Evolutionary conservation across 2,113 vertebrate species (phyloP).

Genomic region (Megaceryle maxima): DNA sequence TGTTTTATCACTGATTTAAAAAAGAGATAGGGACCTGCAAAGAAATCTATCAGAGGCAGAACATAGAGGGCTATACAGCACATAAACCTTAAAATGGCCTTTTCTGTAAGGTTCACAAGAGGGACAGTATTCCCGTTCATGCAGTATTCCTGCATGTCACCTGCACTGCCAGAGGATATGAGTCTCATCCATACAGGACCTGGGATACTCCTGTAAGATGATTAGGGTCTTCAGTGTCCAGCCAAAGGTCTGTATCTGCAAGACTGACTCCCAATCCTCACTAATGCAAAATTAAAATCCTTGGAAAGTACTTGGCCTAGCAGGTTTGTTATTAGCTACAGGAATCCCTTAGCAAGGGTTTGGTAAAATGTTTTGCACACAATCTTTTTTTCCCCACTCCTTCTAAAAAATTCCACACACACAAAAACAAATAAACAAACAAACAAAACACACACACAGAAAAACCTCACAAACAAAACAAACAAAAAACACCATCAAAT

Average conservation of each 20-base stretch:
- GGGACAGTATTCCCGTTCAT: neutral
- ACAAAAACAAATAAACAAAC: neutral
- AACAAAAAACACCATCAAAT: neutral
- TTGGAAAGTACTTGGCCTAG: neutral
- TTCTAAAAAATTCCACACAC: neutral
- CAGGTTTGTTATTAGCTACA: neutral
- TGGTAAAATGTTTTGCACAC: neutral
- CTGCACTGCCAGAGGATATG: accelerated
- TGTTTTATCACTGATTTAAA: neutral
- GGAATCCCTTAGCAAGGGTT: neutral
- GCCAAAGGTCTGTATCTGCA: neutral
- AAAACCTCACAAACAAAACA: neutral
- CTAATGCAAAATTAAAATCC: neutral
- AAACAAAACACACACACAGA: neutral
- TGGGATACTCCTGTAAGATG: neutral
- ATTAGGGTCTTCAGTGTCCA: neutral
- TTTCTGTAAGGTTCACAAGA: neutral
- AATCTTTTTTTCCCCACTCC: neutral
- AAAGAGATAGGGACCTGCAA: neutral
- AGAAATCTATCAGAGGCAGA: neutral
- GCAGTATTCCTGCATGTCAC: neutral
- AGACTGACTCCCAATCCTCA: neutral
- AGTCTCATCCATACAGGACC: neutral
- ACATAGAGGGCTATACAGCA: neutral
- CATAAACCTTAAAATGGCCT: neutral